Conservation (phyloP, 2,888 invertebrate species). For the Cheilosia soror region DNA sequence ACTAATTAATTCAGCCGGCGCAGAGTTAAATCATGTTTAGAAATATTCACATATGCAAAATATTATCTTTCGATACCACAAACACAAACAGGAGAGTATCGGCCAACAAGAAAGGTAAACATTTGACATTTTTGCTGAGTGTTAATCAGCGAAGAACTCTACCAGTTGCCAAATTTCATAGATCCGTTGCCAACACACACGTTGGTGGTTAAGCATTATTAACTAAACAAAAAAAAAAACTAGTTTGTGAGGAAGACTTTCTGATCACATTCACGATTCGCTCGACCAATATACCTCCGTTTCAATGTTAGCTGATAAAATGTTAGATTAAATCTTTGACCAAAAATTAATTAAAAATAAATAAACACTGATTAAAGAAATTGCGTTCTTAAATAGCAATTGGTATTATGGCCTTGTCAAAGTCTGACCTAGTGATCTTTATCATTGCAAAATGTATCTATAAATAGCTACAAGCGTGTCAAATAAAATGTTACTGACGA, state of each 20-base stretch:
- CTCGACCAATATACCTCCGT: no score
- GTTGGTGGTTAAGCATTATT: no score
- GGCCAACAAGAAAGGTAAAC: background rate
- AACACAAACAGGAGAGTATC: background rate
- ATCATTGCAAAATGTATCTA: background rate
- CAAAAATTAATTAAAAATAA: background rate
- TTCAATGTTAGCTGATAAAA: no score
- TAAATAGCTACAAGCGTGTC: background rate
- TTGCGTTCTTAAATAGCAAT: background rate
- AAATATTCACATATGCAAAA: background rate
- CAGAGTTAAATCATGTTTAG: no score
- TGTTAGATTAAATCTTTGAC: no score
- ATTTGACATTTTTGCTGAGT: background rate
- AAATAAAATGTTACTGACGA: background rate
- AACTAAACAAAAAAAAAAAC: no score
- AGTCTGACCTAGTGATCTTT: background rate
- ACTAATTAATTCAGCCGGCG: background rate
- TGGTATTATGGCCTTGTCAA: background rate
- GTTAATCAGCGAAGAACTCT: no score
- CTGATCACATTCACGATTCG: no score
- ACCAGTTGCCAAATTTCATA: no score
- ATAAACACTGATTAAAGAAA: background rate
- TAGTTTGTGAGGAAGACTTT: no score
- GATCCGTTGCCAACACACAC: no score
- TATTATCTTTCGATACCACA: background rate